These are phyloP conservation scores for Balaeniceps rex DNA, from an alignment of 2,113 vertebrate species.

Conservation along the genomic window DNA sequence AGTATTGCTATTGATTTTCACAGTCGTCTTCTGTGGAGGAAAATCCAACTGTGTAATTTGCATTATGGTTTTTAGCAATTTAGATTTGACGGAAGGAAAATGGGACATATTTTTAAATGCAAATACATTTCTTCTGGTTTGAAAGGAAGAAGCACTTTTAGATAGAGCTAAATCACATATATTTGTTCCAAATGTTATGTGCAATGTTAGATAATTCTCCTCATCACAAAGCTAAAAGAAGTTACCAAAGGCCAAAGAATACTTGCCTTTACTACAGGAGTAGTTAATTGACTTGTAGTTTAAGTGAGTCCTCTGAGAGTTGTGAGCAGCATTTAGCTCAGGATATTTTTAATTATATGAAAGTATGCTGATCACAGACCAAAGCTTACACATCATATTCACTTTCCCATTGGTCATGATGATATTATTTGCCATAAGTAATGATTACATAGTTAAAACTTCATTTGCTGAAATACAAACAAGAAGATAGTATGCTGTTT, in stretches of 20 bases:
- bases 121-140: neutral
- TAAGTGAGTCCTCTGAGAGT: neutral
- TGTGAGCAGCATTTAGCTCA: neutral
- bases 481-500: neutral
- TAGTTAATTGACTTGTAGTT: neutral
- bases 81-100: neutral
- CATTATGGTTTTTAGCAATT: neutral
- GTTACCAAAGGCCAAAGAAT: neutral
- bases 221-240: neutral
- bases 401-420: neutral
- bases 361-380: neutral
- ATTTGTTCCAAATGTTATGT: neutral
- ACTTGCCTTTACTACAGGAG: neutral
- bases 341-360: conserved; percentile 14
- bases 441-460: neutral
- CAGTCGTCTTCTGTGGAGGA: neutral
- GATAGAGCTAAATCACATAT: neutral
- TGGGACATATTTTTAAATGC: neutral
- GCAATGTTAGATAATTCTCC: neutral
- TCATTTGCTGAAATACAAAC: neutral
- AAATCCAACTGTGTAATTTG: neutral
- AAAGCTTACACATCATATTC: neutral
- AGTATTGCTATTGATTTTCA: neutral
- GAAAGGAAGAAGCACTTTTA: neutral
- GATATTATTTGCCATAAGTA: neutral